Percentiles rank a stretch among this genome's conserved stretches.
Conservation (phyloP, 1,140 invertebrate genomes). For the Drosophila truncata region DNA sequence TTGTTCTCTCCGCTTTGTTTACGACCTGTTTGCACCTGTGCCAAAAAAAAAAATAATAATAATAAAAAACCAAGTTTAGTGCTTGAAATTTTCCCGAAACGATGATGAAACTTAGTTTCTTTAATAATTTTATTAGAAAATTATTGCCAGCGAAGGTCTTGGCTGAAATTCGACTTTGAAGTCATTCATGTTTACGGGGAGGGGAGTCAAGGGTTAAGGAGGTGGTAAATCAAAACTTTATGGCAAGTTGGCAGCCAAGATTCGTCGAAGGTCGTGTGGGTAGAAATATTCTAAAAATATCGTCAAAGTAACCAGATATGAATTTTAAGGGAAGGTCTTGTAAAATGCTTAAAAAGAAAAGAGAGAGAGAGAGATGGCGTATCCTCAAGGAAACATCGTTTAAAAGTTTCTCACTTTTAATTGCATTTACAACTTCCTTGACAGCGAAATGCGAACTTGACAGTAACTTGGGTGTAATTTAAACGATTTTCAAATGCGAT, state of each 20-base stretch:
- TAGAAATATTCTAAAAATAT: constrained; percentile 30
- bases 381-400: constrained; percentile 5
- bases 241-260: constrained; percentile 5
- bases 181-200: constrained; percentile 10
- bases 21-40: constrained; percentile 75
- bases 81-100: not conserved
- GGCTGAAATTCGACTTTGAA: constrained; percentile 26
- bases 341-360: not conserved
- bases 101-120: constrained; percentile 26
- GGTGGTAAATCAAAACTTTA: constrained; percentile 22
- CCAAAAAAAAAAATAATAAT: constrained; percentile 28
- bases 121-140: constrained; percentile 10
- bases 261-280: constrained; percentile 13
- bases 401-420: constrained; percentile 16
- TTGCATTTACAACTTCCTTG: constrained; percentile 17
- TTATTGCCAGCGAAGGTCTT: constrained; percentile 21
- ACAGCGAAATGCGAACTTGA: not conserved
- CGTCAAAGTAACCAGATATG: not conserved
- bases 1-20: constrained; percentile 52
- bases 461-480: not conserved
- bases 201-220: constrained; percentile 12
- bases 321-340: constrained; percentile 4
- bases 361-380: constrained; percentile 8
- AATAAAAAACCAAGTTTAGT: constrained; percentile 28
- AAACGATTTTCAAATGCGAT: constrained; percentile 2